Conservation (phyloP, 1,140 invertebrate genomes). For the Plodia interpunctella region DNA sequence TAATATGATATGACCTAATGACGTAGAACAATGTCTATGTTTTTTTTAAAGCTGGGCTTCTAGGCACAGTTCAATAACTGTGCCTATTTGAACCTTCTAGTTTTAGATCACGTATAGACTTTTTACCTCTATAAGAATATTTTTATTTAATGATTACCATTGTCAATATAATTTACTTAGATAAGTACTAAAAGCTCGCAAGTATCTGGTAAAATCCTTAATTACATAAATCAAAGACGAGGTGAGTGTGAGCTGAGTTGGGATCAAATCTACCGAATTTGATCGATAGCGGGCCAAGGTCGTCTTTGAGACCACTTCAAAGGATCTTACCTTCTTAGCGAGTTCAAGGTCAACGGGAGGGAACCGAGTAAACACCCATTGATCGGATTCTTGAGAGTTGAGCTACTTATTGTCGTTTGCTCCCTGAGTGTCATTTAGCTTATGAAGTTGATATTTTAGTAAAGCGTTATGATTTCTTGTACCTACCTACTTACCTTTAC, state of each 20-base stretch:
- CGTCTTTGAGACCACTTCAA: neutral
- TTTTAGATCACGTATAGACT: too few relatives aligned
- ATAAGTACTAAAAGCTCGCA: too few relatives aligned
- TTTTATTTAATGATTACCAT: too few relatives aligned
- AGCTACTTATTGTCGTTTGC: neutral
- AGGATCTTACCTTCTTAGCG: neutral
- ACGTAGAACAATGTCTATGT: too few relatives aligned
- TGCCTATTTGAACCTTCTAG: too few relatives aligned
- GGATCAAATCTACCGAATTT: neutral
- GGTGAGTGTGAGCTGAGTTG: constrained; percentile 1
- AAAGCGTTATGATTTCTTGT: too few relatives aligned
- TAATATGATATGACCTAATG: too few relatives aligned
- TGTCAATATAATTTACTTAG: too few relatives aligned
- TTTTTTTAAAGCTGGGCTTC: too few relatives aligned
- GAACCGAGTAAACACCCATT: neutral
- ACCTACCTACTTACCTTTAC: constrained; percentile 19
- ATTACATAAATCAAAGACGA: neutral
- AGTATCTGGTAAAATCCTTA: neutral
- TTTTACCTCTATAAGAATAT: too few relatives aligned
- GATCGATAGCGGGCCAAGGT: neutral
- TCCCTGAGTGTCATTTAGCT: neutral
- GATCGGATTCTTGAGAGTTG: neutral
- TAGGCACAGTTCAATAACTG: too few relatives aligned
- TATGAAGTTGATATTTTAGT: too few relatives aligned
- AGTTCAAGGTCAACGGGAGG: neutral